phyloP scores from a whole-genome alignment of 2,888 invertebrate genomes.

The Amiota communis region DNA sequence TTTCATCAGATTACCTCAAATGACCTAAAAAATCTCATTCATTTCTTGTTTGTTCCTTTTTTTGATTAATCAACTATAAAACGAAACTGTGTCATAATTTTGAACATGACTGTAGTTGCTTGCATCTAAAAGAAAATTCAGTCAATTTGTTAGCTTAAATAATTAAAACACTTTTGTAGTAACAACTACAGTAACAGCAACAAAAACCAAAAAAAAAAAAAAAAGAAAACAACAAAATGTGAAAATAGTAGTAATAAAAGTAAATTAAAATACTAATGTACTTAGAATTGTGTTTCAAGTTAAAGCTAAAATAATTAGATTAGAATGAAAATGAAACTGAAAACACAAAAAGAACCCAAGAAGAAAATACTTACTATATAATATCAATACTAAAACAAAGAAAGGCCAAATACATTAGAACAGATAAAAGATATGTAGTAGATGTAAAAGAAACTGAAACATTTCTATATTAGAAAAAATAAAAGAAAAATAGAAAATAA shows the following conservation, averaged over 20 bases:
- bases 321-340: conserved; percentile 8
- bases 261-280: background rate
- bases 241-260: background rate
- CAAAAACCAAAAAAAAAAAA: background rate
- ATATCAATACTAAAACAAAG: background rate
- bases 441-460: background rate
- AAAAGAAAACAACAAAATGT: background rate
- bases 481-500: background rate
- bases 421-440: background rate
- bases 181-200: background rate
- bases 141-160: conserved; percentile 1
- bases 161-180: conserved; percentile 17
- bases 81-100: background rate
- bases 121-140: conserved; percentile 2
- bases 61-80: background rate
- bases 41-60: too few relatives aligned
- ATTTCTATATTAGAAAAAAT: background rate
- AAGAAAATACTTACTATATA: background rate
- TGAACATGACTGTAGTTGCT: background rate
- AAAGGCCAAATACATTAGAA: background rate
- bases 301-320: conserved; percentile 12
- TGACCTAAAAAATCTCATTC: too few relatives aligned
- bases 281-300: background rate
- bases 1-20: too few relatives aligned
- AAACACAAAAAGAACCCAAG: background rate